Base-by-base conservation (phyloP, 2,797 vertebrate species). In the Xiphophorus birchmanni region DNA sequence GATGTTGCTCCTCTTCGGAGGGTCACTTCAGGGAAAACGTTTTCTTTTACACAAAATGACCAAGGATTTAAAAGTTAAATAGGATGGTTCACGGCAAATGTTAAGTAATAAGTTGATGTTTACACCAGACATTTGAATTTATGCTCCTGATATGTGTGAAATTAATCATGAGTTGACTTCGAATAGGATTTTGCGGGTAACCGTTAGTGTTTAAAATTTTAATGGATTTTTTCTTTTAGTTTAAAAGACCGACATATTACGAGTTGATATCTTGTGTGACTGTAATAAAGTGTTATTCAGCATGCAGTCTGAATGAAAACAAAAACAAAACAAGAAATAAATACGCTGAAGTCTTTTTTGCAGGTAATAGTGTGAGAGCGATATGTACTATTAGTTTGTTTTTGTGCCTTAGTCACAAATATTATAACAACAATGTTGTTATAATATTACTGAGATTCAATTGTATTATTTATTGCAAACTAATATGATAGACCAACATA, bases 91-190 rank as follows among this genome's bases (percentile, higher is more conserved):
- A 65, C 17, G 60, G 29, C 44, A 85, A 88, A 89, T 86, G 67
- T 76, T 50, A 54, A 80, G 63, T 82, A 42, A 73, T 29, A 44
- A 29, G 26, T 6, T 3, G 21, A 17, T 50, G 4, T 72, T 80
- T 54, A 72, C 48, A 13, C 40, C 32, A 15, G 35, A 72, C 42
- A 47, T 82, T 74, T 82, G 12, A 26, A 21, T 77, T 84, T 29
- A 60, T 75, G 63, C 15, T 42, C n/a, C 73, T 69, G 26, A 84
- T 83, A 82, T 75, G 89, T 91, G 84, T 93, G 88, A 94, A 92
- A 93, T 93, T 80, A 85, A 45, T 12, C 23, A n/a, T 10, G 10
- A 48, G 79, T 54, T 7, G 5, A 26, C 50, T 77, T 74, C 26
- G 29, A 45, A 11, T 8, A 58, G 12, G 0, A 77, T 63, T 79